These are phyloP conservation scores for Melanotaenia nigrans DNA, from an alignment of 2,797 vertebrate species.

Conservation along the genomic window DNA sequence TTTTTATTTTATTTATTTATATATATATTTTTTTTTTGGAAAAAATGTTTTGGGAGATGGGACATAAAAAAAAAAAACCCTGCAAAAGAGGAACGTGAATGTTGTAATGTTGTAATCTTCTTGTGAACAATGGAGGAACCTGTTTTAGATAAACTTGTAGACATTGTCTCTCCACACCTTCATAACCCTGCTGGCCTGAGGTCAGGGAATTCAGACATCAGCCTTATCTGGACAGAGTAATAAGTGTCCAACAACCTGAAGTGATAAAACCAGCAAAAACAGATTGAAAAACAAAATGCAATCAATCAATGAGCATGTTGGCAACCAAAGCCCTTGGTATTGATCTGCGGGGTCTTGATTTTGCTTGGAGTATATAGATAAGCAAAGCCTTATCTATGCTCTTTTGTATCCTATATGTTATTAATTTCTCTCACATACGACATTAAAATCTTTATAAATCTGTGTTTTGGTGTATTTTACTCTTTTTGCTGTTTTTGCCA, in stretches of 20 bases:
- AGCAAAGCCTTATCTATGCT: slow-evolving; percentile 13
- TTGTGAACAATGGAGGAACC: neutral
- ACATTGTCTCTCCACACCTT: slow-evolving; percentile 24
- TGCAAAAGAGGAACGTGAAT: neutral
- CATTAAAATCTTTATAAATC: neutral
- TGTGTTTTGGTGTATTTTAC: neutral
- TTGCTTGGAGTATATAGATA: slow-evolving; percentile 52
- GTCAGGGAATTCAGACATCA: slow-evolving; percentile 56
- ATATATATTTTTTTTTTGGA: neutral
- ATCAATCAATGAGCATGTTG: slow-evolving; percentile 75
- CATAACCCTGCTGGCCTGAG: slow-evolving; percentile 42
- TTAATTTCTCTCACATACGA: neutral
- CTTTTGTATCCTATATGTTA: slow-evolving; percentile 1
- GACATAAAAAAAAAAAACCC: neutral
- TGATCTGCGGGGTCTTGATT: slow-evolving; percentile 65
- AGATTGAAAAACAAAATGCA: slow-evolving; percentile 71
- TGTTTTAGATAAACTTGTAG: slow-evolving; percentile 17
- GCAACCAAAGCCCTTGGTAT: slow-evolving; percentile 74
- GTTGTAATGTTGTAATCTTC: neutral
- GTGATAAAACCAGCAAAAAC: slow-evolving; percentile 62
- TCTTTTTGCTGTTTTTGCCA: neutral
- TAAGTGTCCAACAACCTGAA: slow-evolving; percentile 77
- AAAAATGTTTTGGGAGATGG: neutral
- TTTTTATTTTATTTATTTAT: neutral
- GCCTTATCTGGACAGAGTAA: slow-evolving; percentile 70